These are phyloP conservation scores for Pseudochaenichthys georgianus DNA, from an alignment of 2,797 vertebrate species.

Conservation along the genomic window DNA sequence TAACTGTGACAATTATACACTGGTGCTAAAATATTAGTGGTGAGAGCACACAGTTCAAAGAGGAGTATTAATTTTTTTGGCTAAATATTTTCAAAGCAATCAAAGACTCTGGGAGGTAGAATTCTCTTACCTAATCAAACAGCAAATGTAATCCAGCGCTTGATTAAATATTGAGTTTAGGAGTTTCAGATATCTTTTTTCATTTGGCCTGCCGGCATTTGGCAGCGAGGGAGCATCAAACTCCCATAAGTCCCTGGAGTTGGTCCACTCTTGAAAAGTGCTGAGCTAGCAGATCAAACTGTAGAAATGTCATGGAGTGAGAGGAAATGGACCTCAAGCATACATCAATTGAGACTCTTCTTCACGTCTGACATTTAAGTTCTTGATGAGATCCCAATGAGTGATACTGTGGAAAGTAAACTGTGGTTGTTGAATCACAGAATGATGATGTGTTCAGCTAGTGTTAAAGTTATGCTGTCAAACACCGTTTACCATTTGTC, in stretches of 20 bases:
- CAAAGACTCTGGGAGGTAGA: slow-evolving; percentile 72
- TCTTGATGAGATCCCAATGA: slow-evolving; percentile 42
- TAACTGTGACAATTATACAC: slow-evolving; percentile 39
- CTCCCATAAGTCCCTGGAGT: slow-evolving; percentile 76
- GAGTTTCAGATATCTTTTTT: slow-evolving; percentile 79
- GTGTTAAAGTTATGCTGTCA: background rate
- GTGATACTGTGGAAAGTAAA: slow-evolving; percentile 16
- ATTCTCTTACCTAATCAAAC: slow-evolving; percentile 80
- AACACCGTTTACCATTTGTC: background rate
- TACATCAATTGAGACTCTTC: slow-evolving; percentile 44
- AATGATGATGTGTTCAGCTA: slow-evolving; percentile 9
- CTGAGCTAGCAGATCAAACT: slow-evolving; percentile 76
- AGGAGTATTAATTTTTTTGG: slow-evolving; percentile 59
- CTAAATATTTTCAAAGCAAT: slow-evolving; percentile 79
- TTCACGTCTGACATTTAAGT: slow-evolving; percentile 37
- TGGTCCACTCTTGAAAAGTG: slow-evolving; percentile 75
- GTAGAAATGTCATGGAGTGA: slow-evolving; percentile 65
- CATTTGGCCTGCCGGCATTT: slow-evolving; percentile 79
- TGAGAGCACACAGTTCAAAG: slow-evolving; percentile 57
- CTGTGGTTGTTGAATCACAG: slow-evolving; percentile 14
- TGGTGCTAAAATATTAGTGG: slow-evolving; percentile 38
- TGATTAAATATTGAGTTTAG: slow-evolving; percentile 86
- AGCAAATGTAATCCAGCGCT: slow-evolving; percentile 78
- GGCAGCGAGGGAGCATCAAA: slow-evolving; percentile 80
- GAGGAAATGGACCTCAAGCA: slow-evolving; percentile 59